A percentile compares a stretch with the other conserved stretches of the same genome.
Conservation (phyloP, 2,797 vertebrate genomes). For the Perodicticus potto region DNA sequence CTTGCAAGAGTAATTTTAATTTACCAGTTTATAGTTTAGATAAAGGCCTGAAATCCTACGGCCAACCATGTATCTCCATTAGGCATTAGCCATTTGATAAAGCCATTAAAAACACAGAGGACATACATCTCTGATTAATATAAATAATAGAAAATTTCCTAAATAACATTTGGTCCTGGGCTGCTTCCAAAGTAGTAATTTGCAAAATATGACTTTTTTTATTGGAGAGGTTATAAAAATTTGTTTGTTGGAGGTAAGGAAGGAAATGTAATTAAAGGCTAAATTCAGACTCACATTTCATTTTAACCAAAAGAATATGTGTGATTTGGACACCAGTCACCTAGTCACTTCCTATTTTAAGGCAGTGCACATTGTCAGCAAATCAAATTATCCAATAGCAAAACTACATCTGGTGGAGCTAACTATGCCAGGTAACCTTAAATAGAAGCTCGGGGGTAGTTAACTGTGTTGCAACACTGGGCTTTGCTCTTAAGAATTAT, state of each 20-base stretch:
- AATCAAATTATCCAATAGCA: conserved; percentile 89
- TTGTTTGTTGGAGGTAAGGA: conserved; percentile 89
- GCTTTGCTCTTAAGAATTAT: conserved; percentile 87
- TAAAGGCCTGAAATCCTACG: conserved; percentile 74
- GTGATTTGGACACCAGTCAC: conserved; percentile 89
- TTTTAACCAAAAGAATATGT: conserved; percentile 89
- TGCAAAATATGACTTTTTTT: conserved; percentile 87
- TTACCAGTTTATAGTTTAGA: conserved; percentile 77
- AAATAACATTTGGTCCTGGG: conserved; percentile 84
- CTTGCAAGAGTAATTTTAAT: conserved; percentile 78
- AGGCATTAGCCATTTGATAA: conserved; percentile 69
- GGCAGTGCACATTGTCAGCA: conserved; percentile 89
- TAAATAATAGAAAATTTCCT: conserved; percentile 88
- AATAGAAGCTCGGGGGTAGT: conserved; percentile 87
- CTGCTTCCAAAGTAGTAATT: conserved; percentile 86
- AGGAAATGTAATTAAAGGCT: conserved; percentile 91
- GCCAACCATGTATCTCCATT: neutral
- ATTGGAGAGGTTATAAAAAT: conserved; percentile 88
- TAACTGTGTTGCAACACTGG: conserved; percentile 85
- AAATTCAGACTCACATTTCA: conserved; percentile 89
- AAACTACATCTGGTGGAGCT: conserved; percentile 87
- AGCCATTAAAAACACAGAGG: conserved; percentile 65
- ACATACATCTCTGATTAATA: conserved; percentile 79
- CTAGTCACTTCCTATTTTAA: conserved; percentile 88
- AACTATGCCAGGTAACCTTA: conserved; percentile 89